Base-by-base conservation (phyloP, 2,797 vertebrate species). In the Melanotaenia parkinsoni region DNA sequence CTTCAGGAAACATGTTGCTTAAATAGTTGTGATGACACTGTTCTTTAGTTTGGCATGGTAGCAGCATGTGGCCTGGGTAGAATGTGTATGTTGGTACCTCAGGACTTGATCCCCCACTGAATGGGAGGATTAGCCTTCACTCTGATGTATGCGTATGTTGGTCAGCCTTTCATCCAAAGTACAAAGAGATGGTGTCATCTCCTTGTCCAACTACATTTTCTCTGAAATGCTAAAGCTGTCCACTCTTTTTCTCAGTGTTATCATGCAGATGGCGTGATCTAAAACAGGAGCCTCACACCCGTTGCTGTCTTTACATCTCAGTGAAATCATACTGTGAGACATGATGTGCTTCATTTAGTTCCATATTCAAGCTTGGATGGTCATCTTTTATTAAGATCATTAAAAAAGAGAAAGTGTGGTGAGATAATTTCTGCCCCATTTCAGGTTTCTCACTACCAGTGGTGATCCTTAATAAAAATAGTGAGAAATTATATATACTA, bases 111-210 rank as follows among this genome's bases (percentile, higher is more conserved):
- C 89, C 90, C 68, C 35, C 0, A 22, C 63, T 92, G 92, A 92
- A 91, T 86, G 88, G 83, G 63, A 83, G 90, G 89, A 91, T 92
- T 92, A 91, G 74, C 67, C 68, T 76, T 59, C 63, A 26, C 81
- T 86, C 64, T 79, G 82, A 90, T 87, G 85, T 77, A 77, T 80
- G 82, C 75, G 67, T 77, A 80, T 47, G 60, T 79, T 54, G 72
- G 58, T 79, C 74, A 78, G 67, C 67, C 78, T 83, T 89, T 91
- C 80, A 90, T 82, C 79, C 63, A 38, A 66, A 70, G 67, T 66
- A 89, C 87, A 90, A 86, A 90, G 78, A 80, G 35, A 63, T 63
- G 50, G 30, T 30, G 28, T 64, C 70, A 35, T 59, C 58, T 69
- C 65, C 37, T 28, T 58, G 18, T 59, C 37, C 30, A 8, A 59